Conservation (phyloP, 2,888 invertebrate species). For the Idaea dimidiata region DNA sequence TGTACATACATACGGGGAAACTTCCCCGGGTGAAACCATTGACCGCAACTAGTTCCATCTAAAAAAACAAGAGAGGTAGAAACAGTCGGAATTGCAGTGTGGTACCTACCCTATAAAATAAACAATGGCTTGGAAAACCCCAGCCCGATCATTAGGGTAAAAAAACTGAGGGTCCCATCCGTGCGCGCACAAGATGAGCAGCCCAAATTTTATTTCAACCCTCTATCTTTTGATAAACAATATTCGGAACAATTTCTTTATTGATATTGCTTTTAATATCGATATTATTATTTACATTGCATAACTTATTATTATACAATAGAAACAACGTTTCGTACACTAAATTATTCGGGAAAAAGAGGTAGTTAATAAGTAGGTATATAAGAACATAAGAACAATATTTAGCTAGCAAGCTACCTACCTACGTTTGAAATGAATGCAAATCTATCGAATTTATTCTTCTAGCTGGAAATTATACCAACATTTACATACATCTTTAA, state of each 20-base stretch:
- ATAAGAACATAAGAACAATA: too few species aligned
- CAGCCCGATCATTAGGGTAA: slow-evolving; percentile 59
- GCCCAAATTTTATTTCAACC: slow-evolving; percentile 50
- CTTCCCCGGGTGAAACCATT: too few species aligned
- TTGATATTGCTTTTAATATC: slow-evolving; percentile 12
- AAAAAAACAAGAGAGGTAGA: slow-evolving; percentile 29
- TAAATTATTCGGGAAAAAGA: too few species aligned
- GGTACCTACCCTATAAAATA: slow-evolving; percentile 46
- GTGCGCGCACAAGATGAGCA: slow-evolving; percentile 57
- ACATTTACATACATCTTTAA: too few species aligned
- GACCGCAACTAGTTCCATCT: slow-evolving; percentile 10
- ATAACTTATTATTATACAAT: neutral
- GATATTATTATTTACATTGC: neutral
- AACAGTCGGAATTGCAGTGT: slow-evolving; percentile 31
- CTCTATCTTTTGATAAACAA: slow-evolving; percentile 30
- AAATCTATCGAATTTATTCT: too few species aligned
- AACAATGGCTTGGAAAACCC: slow-evolving; percentile 62
- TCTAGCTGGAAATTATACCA: too few species aligned
- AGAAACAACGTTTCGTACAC: neutral
- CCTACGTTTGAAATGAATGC: too few species aligned
- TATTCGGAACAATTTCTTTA: slow-evolving; percentile 17
- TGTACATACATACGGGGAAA: too few species aligned
- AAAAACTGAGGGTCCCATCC: slow-evolving; percentile 49
- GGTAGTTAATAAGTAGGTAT: too few species aligned
- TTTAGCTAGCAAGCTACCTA: too few species aligned